phyloP scores from a whole-genome alignment of 2,113 vertebrate genomes.

The Callithrix jacchus region DNA sequence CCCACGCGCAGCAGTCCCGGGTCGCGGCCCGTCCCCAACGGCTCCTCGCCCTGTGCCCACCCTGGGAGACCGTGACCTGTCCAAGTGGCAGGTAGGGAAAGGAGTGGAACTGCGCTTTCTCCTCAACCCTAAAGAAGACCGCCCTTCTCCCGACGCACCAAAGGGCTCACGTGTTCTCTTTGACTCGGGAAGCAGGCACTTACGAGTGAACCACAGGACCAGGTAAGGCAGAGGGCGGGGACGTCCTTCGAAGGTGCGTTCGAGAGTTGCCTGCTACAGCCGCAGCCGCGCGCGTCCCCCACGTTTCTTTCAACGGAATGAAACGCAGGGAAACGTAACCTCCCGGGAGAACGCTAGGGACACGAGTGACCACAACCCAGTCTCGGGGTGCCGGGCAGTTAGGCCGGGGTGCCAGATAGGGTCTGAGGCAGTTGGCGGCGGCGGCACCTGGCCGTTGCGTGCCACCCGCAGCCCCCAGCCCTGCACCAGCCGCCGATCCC shows the following conservation, averaged over 20 bases:
- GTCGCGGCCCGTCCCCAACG: background rate
- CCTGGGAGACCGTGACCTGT: background rate
- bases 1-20: background rate
- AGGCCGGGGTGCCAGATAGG: background rate
- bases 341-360: background rate
- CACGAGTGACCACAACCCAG: background rate
- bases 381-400: background rate
- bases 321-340: background rate
- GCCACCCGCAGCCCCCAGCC: background rate
- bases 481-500: background rate
- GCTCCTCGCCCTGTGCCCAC: background rate
- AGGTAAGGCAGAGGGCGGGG: background rate
- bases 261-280: background rate
- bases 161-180: background rate
- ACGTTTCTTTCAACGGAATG: background rate
- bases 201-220: background rate
- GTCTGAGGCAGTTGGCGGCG: background rate
- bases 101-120: background rate
- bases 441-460: accelerated
- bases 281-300: background rate
- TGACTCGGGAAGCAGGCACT: conserved; percentile 65
- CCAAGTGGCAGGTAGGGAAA: background rate
- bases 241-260: background rate
- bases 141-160: background rate
- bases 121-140: background rate